Evolutionary conservation across 1,140 invertebrate species (phyloP), one percentile per base, ranked within the genome.

Genomic region (Trichonephila inaurata): DNA sequence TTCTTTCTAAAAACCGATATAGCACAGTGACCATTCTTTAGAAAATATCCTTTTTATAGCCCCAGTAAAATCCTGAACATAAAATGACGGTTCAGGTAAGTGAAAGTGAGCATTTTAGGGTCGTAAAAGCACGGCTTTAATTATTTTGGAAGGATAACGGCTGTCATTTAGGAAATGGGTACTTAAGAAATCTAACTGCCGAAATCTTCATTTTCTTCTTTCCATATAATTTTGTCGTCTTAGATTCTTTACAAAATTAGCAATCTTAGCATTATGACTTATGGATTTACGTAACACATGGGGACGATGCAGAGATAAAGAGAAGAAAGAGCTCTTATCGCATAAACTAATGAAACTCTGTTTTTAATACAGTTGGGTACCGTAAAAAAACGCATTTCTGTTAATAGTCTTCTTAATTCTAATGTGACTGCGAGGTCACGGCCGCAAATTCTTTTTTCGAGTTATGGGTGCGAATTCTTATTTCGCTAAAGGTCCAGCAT

Each of bases 181-280:
- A 89, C 64, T 89, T 89, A 89, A 51, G 58, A 61, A 72, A 14
- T 89, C 51, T 89, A 72, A 89, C 88, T 89, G 86, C 86, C 86
- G 61, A 88, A 88, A 89, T 89, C 66, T 14, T n/a, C 64, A 72
- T 72, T 72, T 69, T 51, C 51, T 89, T 72, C 24, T 66, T 51
- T 72, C 69, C 58, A 89, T 89, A 58, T 61, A 19, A 24, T 14
- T 64, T 87, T 72, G 69, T 72, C 33, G 62, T 14, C 28, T 2
- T 16, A 8, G 12, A 18, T 28, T 0, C 85, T 28, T 21, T 87
- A 12, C n/a, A n/a, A 0, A 62, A 28, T 64, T 19, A 21, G 61
- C 64, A 61, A 62, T 87, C 61, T 58, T n/a, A 21, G 28, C 51
- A 19, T 62, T 87, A 62, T 64, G 60, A 58, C 16, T 87, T 87